Evolutionary conservation across 2,113 vertebrate genomes (phyloP).

Genomic region (Okapia johnstoni): DNA sequence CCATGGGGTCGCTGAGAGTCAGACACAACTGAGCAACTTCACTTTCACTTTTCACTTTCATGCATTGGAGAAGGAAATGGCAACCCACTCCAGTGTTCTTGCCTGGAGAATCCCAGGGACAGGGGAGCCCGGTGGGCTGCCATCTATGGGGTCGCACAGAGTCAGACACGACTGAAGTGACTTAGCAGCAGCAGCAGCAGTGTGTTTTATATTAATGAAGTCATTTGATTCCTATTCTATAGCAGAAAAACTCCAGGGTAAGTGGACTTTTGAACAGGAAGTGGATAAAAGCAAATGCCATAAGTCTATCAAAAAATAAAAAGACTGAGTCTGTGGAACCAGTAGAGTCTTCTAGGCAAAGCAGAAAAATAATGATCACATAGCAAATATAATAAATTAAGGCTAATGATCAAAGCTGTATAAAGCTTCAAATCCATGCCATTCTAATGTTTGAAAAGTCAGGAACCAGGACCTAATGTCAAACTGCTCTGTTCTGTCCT

Average conservation of each 20-base stretch:
- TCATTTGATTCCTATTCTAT: background rate
- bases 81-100: too few relatives aligned
- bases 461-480: background rate
- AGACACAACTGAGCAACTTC: too few relatives aligned
- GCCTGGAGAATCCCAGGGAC: too few relatives aligned
- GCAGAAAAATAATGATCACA: background rate
- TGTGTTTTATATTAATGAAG: background rate
- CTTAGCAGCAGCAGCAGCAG: too few relatives aligned
- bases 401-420: background rate
- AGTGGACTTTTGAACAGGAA: constrained; percentile 8
- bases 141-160: too few relatives aligned
- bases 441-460: background rate
- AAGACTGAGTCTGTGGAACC: background rate
- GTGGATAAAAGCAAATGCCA: background rate
- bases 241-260: background rate
- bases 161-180: too few relatives aligned
- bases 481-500: background rate
- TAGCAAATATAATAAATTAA: background rate
- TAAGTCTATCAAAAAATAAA: background rate
- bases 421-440: background rate
- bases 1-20: too few relatives aligned
- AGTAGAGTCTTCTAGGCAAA: background rate
- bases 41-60: too few relatives aligned
- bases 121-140: too few relatives aligned
- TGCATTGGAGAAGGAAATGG: too few relatives aligned